Conservation (phyloP, 2,797 vertebrate genomes). For the Lacerta bilineata region DNA sequence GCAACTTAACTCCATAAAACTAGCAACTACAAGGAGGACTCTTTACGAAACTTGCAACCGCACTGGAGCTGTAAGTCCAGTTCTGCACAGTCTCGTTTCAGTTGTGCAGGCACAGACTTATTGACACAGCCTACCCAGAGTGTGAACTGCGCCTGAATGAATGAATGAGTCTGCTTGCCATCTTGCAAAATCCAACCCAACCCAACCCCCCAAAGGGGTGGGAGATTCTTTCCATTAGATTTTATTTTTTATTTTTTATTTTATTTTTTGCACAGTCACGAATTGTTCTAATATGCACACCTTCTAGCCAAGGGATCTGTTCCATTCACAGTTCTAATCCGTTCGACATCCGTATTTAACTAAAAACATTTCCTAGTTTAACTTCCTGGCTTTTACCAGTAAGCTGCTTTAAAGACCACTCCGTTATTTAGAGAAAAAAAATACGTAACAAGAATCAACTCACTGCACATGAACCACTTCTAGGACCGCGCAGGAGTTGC, state of each 20-base stretch:
- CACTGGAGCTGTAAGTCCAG: background rate
- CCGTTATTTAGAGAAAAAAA: too few relatives aligned
- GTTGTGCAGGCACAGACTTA: background rate
- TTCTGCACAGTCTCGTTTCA: background rate
- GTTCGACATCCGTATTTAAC: background rate
- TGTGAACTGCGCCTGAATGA: background rate
- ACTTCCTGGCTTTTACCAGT: background rate
- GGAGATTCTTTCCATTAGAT: background rate
- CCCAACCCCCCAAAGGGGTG: background rate
- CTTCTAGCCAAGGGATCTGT: background rate
- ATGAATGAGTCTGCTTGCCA: background rate
- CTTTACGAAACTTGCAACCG: background rate
- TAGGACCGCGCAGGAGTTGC: background rate
- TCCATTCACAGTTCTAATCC: too few relatives aligned
- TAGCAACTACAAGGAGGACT: background rate
- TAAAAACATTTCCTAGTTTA: background rate
- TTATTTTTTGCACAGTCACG: background rate
- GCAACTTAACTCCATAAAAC: background rate
- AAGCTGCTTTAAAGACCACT: background rate
- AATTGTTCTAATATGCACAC: background rate
- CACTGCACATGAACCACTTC: background rate
- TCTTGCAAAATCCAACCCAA: background rate
- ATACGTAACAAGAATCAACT: background rate
- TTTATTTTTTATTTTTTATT: background rate
- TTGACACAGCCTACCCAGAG: too few relatives aligned